Percentiles rank a stretch among this genome's conserved stretches.
Evolutionary conservation across 2,797 vertebrate genomes (phyloP).

Genomic region (Lepidocolaptes lacrymiger): DNA sequence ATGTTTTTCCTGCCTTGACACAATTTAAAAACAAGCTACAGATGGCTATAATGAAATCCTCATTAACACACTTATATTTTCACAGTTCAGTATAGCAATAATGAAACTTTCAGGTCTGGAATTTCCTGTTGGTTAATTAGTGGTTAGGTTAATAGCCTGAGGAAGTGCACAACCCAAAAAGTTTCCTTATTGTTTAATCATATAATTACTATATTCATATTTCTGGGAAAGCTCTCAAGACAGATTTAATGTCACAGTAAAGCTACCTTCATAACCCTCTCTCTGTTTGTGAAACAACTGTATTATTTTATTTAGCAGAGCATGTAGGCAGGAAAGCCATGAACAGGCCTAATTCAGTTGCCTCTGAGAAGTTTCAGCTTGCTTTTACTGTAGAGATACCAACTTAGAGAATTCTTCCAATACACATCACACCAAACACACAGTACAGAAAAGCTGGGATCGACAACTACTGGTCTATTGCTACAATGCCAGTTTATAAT

Average conservation of each 20-base stretch:
- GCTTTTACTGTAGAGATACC: background rate
- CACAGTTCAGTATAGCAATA: slow-evolving; percentile 48
- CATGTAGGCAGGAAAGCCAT: background rate
- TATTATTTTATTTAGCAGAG: slow-evolving; percentile 9
- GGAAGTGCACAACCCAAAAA: slow-evolving; percentile 55
- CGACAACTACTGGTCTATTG: background rate
- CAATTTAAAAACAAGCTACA: slow-evolving; percentile 56
- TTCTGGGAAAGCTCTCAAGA: slow-evolving; percentile 48
- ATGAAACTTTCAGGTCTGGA: slow-evolving; percentile 42
- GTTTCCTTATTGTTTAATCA: slow-evolving; percentile 51
- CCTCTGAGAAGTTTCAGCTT: background rate
- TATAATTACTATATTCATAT: slow-evolving; percentile 46
- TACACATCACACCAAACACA: background rate
- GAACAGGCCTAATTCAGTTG: background rate
- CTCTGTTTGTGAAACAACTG: background rate
- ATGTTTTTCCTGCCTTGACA: slow-evolving; percentile 36
- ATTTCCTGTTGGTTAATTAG: slow-evolving; percentile 63
- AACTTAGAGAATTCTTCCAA: background rate
- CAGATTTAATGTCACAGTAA: slow-evolving; percentile 35
- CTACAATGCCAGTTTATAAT: background rate
- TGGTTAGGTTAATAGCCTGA: slow-evolving; percentile 47
- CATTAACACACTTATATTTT: slow-evolving; percentile 53
- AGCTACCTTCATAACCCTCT: slow-evolving; percentile 8
- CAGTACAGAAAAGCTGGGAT: background rate
- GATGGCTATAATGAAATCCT: slow-evolving; percentile 61